Percentiles rank a stretch among this genome's conserved stretches.
Evolutionary conservation across 2,888 invertebrate genomes (phyloP).

Genomic region (Tenthredo notha): DNA sequence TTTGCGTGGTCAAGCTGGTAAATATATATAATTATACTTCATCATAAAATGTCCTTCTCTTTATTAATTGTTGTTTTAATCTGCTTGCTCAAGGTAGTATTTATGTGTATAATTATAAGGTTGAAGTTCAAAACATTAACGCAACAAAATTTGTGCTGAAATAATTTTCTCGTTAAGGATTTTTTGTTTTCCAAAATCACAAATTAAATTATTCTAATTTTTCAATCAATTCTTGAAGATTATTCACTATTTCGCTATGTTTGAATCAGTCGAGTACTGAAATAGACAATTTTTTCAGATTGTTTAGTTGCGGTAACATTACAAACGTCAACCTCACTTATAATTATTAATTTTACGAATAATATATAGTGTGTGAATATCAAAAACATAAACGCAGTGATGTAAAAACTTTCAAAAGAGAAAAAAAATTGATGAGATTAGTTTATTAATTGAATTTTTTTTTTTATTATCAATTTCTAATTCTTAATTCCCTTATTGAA

Average conservation of each 20-base stretch:
- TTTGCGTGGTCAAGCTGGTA: not conserved
- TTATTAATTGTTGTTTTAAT: not conserved
- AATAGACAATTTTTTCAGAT: not conserved
- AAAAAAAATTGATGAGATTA: slow-evolving; percentile 3
- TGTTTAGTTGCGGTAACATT: too few species aligned
- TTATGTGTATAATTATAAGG: not conserved
- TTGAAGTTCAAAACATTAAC: slow-evolving; percentile 3
- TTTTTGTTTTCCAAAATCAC: slow-evolving; percentile 3
- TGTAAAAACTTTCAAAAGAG: not conserved
- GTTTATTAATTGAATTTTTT: not conserved
- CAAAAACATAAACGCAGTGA: not conserved
- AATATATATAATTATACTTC: not conserved
- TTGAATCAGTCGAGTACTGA: not conserved
- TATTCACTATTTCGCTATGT: not conserved
- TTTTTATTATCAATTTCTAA: slow-evolving; percentile 3
- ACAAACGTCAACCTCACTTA: slow-evolving; percentile 3
- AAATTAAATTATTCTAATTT: not conserved
- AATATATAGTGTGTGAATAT: not conserved
- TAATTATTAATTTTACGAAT: not conserved
- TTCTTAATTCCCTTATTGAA: not conserved
- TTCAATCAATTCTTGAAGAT: slow-evolving; percentile 3
- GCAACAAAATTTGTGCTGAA: not conserved
- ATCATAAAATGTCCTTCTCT: not conserved
- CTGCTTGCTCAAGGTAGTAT: not conserved
- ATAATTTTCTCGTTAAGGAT: not conserved